phyloP scores from a whole-genome alignment of 1,140 invertebrate genomes.

The Physella acuta region DNA sequence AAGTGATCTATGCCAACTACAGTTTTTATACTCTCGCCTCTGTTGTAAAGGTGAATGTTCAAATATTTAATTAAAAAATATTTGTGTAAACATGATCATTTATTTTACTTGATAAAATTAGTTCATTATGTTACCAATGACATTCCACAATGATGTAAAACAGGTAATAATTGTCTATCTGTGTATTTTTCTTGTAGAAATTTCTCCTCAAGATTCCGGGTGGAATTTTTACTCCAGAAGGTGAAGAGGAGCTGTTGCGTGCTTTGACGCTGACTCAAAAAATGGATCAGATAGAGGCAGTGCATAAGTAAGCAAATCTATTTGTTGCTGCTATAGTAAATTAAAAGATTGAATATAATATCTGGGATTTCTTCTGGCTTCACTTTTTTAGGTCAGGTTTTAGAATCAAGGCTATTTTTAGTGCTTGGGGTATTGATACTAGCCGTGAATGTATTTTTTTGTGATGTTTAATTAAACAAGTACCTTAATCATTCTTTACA shows the following conservation, averaged over 20 bases:
- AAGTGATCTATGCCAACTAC: conserved; percentile 97
- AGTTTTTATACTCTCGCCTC: conserved; percentile 98
- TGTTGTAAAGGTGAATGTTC: conserved; percentile 86
- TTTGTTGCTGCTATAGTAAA: no score
- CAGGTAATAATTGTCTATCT: no score
- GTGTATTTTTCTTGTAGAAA: conserved; percentile 62
- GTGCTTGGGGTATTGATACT: not conserved
- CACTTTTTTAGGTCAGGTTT: not conserved
- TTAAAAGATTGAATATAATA: not conserved
- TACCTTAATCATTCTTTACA: not conserved
- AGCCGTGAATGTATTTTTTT: no score
- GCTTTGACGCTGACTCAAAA: conserved; percentile 74
- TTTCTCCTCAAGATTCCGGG: conserved; percentile 96
- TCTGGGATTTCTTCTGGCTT: not conserved
- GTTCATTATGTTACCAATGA: no score
- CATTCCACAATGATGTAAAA: no score
- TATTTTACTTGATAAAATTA: no score
- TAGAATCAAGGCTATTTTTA: not conserved
- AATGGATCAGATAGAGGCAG: conserved; percentile 84
- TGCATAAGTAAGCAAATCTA: conserved; percentile 89
- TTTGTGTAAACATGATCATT: no score
- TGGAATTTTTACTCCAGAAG: conserved; percentile 88
- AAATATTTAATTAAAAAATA: no score
- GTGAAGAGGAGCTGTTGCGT: conserved; percentile 86
- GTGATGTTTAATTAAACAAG: no score